Conservation (phyloP, 2,113 vertebrate species). For the Poeciliopsis turrubarensis region DNA sequence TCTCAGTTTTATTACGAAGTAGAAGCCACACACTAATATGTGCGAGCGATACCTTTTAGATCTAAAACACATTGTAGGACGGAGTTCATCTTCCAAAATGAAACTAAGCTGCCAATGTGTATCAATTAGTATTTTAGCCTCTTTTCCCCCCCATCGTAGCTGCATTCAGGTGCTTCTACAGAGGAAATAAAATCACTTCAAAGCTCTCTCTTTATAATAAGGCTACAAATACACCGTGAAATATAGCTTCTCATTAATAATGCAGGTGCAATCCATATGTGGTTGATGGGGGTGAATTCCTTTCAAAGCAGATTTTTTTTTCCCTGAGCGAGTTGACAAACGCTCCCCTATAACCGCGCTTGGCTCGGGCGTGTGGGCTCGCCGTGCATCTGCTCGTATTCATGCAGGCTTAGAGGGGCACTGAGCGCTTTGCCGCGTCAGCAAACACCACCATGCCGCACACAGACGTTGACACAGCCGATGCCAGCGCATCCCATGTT, state of each 20-base stretch:
- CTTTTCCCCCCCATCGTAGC: too few relatives aligned
- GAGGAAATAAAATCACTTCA: not conserved
- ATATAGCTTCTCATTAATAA: not conserved
- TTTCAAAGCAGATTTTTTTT: not conserved
- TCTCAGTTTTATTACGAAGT: not conserved
- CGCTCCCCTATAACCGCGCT: constrained; percentile 9
- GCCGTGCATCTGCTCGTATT: constrained; percentile 15
- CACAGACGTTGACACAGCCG: constrained; percentile 14
- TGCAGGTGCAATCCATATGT: constrained; percentile 34
- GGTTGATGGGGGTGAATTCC: not conserved
- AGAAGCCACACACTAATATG: too few relatives aligned
- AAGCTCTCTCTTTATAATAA: not conserved
- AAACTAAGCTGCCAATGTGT: too few relatives aligned
- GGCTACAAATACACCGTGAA: not conserved
- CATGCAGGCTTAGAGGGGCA: constrained; percentile 27
- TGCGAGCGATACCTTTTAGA: too few relatives aligned
- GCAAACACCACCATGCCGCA: constrained; percentile 27
- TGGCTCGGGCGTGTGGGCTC: constrained; percentile 11
- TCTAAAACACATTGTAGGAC: too few relatives aligned
- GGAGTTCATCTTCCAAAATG: too few relatives aligned
- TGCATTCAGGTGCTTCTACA: too few relatives aligned
- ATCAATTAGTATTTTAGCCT: too few relatives aligned
- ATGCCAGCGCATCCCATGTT: not conserved
- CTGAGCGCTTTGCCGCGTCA: constrained; percentile 26
- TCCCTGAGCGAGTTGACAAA: constrained; percentile 4